Conservation (phyloP, 2,113 vertebrate species). For the Ammospiza caudacuta region DNA sequence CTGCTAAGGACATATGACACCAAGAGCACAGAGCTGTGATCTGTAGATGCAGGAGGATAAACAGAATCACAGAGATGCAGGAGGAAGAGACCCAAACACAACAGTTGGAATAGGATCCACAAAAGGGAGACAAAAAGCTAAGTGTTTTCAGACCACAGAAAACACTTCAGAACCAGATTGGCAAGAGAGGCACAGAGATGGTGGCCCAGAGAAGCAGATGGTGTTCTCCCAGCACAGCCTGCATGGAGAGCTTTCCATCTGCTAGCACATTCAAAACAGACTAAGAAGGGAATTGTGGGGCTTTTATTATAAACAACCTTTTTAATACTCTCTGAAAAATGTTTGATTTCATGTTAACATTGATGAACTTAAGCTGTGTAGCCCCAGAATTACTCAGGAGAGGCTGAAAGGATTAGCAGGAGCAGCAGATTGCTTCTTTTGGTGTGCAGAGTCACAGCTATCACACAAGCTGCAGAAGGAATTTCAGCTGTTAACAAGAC, state of each 20-base stretch:
- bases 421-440: not conserved
- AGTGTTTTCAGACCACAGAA: not conserved
- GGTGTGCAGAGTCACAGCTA: not conserved
- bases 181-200: not conserved
- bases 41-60: not conserved
- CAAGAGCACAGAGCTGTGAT: not conserved
- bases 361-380: not conserved
- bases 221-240: not conserved
- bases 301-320: not conserved
- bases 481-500: not conserved
- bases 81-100: not conserved
- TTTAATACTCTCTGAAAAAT: conserved; percentile 37
- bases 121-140: not conserved
- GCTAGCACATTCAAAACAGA: not conserved
- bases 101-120: not conserved
- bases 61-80: not conserved
- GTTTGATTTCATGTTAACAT: conserved; percentile 11
- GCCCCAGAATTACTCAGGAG: not conserved
- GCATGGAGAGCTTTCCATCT: not conserved
- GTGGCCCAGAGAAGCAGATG: conserved; percentile 38
- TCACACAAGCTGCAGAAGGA: not conserved
- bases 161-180: not conserved
- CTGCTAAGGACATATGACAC: not conserved
- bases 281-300: not conserved
- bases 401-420: not conserved